Conservation (phyloP, 2,113 vertebrate species). For the Trogon melanurus region DNA sequence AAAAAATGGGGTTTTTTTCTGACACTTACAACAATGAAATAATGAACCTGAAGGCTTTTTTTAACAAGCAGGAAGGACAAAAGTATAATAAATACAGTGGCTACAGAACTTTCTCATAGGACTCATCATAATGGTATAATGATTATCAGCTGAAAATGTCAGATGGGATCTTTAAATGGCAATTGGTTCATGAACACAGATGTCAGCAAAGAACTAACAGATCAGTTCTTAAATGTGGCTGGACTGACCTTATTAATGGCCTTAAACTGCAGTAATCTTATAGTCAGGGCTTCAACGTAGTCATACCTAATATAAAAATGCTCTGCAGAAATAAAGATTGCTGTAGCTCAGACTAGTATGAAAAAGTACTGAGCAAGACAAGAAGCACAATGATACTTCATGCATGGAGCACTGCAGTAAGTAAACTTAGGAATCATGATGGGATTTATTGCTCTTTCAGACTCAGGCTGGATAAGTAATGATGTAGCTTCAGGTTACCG, state of each 20-base stretch:
- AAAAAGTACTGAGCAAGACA: conserved; percentile 20
- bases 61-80: neutral
- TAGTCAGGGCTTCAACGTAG: neutral
- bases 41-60: neutral
- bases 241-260: conserved; percentile 35
- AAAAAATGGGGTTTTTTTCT: neutral
- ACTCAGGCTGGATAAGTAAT: neutral
- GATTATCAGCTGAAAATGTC: conserved; percentile 36
- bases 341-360: neutral
- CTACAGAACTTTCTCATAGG: neutral
- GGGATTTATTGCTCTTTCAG: neutral
- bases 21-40: neutral
- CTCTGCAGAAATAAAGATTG: neutral
- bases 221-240: conserved; percentile 19
- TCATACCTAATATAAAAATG: neutral
- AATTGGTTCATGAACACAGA: conserved; percentile 34
- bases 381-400: neutral
- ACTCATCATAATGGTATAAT: neutral
- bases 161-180: conserved; percentile 46
- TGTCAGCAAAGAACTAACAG: conserved; percentile 38
- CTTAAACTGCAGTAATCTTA: conserved; percentile 8
- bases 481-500: neutral
- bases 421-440: neutral
- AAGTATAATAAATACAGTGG: neutral
- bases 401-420: neutral